Base-by-base conservation (phyloP, 2,888 invertebrate genomes). In the Drosophila imparisetae region DNA sequence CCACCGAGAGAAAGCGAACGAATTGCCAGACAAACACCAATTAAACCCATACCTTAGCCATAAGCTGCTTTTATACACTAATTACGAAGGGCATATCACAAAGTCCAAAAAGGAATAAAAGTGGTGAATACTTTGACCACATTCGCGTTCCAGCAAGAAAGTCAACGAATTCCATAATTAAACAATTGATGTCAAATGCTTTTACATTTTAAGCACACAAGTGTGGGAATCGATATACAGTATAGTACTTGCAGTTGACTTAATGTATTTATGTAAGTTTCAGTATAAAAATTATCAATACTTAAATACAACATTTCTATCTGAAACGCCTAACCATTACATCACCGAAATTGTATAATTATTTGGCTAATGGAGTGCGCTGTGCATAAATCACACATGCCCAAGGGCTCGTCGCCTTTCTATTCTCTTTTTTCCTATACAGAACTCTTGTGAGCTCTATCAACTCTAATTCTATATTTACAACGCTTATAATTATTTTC, bases 1-100 rank as follows among this genome's bases (percentile, higher is more conserved):
- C 78, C 75, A 73, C 67, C 55, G 54, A 61, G 48, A 60, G 57
- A 52, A 61, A 83, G 74, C 78, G 66, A 86, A 75, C 86, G 90
- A 91, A 91, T 88, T 92, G 91, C 86, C 75, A 81, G 81, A 77
- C 86, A 81, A 77, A 82, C 67, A 81, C 89, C 92, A 92, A 92
- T 91, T 92, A 87, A 64, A 64, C 76, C 75, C 18, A 53, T 13
- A 66, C 68, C 59, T 72, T 64, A 15, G 18, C 32, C n/a, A 48
- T 30, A 49, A 30, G 34, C 69, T 62, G 66, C 83, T 76, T 78
- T 59, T 76, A 81, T 72, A 69, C 54, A 55, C 34, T 78, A 63
- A 42, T 59, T 40, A 27, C 52, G 18, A 24, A 57, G 54, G 30
- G 27, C 64, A 38, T 67, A 90, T 91, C 91, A 80, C 63, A 79